Evolutionary conservation across 2,888 invertebrate genomes (phyloP), one percentile per base, ranked within the genome.

Genomic region (Cephus pygmeus): DNA sequence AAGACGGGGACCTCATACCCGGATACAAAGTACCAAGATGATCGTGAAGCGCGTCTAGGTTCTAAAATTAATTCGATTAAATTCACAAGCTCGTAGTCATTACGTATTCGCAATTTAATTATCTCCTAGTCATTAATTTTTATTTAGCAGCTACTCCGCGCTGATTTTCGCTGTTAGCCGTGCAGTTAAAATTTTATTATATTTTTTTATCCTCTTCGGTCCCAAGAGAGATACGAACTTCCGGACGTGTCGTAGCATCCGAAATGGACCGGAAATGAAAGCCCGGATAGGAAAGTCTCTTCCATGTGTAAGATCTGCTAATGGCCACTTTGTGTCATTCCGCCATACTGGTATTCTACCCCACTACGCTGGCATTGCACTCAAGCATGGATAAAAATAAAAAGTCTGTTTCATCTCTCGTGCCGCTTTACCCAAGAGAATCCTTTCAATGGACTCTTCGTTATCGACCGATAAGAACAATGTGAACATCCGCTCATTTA

Each of bases 1-100:
- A 99, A 0, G 98, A 98, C 0, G 99, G 99, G 0, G 98, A 97
- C 85, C 96, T 94, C 98, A 98, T 98, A 33, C 98, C 98, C 1
- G 98, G 98, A 91, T 98, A 98, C 81, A 98, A 93, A 6, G 98
- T 98, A 79, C 97, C 97, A 88, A 98, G 93, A 90, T 98, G 98
- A 89, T 98, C 98, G 89, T 99, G 98, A 6, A 99, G 93, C 23
- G 98, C 98, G 91, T 99, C 99, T 88, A 99, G 93, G 92, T 98
- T 98, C 97, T 99, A 92, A 1, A 91, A 90, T 74, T 56, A 56
- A 23, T 56, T 56, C 9, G 9, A 56, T 56, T 56, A 23, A 56
- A 9, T 56, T 23, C 9, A 0, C 23, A 56, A 23, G 15, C 9
- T 23, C 23, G 6, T 9, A 23, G 9, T 23, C 9, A 23, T 56